phyloP scores from a whole-genome alignment of 2,113 vertebrate species.

The Ceyx cyanopectus region DNA sequence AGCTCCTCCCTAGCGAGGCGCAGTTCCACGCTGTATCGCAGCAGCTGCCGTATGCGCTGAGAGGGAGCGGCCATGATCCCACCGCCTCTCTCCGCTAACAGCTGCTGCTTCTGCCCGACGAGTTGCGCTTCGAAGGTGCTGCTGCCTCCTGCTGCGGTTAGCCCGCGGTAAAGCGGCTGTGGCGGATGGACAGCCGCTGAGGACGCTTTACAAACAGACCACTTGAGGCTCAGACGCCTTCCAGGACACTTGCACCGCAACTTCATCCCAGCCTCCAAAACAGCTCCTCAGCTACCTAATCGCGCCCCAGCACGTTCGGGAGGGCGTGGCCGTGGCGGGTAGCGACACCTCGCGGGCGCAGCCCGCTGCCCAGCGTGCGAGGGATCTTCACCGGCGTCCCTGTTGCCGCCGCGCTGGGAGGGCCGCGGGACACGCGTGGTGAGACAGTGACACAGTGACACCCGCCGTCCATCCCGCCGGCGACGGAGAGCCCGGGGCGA shows the following conservation, averaged over 20 bases:
- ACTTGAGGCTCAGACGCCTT: neutral
- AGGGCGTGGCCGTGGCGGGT: neutral
- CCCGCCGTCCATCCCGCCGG: neutral
- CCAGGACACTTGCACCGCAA: neutral
- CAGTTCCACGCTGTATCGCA: neutral
- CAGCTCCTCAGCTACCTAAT: neutral
- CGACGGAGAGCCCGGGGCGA: no score
- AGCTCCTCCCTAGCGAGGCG: neutral
- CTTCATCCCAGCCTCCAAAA: rapidly evolving
- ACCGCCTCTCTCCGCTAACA: no score
- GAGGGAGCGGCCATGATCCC: neutral
- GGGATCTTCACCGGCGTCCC: neutral
- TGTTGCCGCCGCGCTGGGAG: neutral
- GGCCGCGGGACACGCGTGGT: neutral
- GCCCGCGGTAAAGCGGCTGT: no score
- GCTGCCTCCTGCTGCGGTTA: neutral
- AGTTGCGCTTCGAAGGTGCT: neutral
- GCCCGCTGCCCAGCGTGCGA: no score
- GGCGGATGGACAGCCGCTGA: no score
- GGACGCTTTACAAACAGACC: neutral
- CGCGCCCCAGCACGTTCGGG: rapidly evolving
- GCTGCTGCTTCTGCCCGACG: neutral
- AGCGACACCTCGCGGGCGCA: neutral
- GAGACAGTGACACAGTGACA: neutral
- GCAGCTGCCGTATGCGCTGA: neutral